A percentile compares a stretch with the other conserved stretches of the same genome.
phyloP scores from a whole-genome alignment of 2,113 vertebrate species.

The Romanogobio albipinnatus region DNA sequence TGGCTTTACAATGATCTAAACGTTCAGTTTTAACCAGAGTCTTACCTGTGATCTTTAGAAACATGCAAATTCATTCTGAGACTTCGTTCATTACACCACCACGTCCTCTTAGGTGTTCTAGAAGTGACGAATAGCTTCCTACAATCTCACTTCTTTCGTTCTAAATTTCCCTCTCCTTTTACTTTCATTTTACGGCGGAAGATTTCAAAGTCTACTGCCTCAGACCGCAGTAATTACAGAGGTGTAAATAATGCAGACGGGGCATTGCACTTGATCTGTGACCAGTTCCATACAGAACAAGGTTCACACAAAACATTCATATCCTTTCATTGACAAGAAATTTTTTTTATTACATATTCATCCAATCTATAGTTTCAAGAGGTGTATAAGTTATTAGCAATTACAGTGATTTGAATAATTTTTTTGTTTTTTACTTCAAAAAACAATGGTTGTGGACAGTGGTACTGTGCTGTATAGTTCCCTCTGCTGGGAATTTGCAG shows the following conservation, averaged over 20 bases:
- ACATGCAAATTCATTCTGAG: neutral
- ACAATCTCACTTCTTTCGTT: neutral
- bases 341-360: neutral
- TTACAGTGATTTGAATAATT: neutral
- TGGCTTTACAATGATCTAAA: neutral
- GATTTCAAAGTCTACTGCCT: neutral
- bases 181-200: neutral
- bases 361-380: neutral
- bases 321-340: too few species aligned
- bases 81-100: neutral
- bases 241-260: neutral
- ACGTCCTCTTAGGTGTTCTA: neutral
- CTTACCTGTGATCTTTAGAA: constrained; percentile 8
- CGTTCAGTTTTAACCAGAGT: neutral
- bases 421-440: neutral
- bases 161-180: neutral
- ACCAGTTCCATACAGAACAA: neutral
- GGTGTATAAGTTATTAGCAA: neutral
- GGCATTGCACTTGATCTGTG: neutral
- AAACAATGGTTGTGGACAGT: neutral
- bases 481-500: neutral
- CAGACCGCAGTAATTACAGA: neutral
- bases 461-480: neutral
- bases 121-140: neutral
- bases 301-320: too few species aligned